Evolutionary conservation across 2,797 vertebrate species (phyloP).

Genomic region (Falco concolor): DNA sequence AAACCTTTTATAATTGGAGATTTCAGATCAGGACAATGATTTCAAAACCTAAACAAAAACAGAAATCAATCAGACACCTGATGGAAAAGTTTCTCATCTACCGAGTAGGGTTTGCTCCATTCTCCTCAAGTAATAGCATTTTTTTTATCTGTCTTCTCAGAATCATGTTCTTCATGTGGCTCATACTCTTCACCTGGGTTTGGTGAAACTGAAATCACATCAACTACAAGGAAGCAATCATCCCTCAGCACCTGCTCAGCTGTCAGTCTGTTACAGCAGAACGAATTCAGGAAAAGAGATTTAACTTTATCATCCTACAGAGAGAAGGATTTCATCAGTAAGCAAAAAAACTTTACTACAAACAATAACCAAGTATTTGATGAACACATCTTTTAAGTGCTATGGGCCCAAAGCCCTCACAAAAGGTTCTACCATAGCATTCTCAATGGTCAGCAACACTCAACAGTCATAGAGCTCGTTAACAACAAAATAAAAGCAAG

Average conservation of each 20-base stretch:
- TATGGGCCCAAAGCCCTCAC: background rate
- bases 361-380: background rate
- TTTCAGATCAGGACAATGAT: background rate
- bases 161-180: constrained; percentile 3
- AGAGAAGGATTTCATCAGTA: background rate
- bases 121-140: background rate
- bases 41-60: constrained; percentile 8
- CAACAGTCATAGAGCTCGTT: background rate
- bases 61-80: background rate
- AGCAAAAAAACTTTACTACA: background rate
- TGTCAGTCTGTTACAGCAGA: constrained; percentile 63
- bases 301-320: constrained; percentile 67
- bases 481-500: background rate
- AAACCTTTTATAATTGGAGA: background rate
- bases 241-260: constrained; percentile 67
- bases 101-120: background rate
- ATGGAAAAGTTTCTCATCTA: background rate
- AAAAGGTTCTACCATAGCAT: background rate
- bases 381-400: background rate
- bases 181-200: background rate
- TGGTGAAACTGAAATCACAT: background rate
- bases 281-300: constrained; percentile 66
- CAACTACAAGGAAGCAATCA: constrained; percentile 57
- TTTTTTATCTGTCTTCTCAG: background rate
- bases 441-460: background rate